A percentile compares a stretch with the other conserved stretches of the same genome.
phyloP scores from a whole-genome alignment of 2,888 invertebrate species.

The Cephus pygmeus region DNA sequence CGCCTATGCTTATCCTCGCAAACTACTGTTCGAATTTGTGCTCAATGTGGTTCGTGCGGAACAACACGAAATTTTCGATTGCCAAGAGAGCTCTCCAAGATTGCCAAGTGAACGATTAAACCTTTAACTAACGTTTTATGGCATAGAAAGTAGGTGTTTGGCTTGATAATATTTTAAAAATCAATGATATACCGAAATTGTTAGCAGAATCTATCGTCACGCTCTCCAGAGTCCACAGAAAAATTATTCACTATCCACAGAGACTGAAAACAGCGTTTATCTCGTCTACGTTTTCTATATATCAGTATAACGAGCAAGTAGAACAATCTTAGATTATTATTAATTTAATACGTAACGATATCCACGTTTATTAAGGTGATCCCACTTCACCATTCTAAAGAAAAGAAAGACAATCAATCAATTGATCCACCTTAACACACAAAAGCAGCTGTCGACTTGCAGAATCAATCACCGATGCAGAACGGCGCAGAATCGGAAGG shows the following conservation, averaged over 20 bases:
- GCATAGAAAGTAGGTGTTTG: neutral
- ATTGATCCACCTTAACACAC: conserved; percentile 56
- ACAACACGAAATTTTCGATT: neutral
- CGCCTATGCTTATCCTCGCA: neutral
- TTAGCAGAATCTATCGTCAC: no score
- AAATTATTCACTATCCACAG: no score
- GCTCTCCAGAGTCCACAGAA: no score
- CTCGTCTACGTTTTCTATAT: neutral
- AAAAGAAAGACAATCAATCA: neutral
- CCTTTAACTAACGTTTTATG: neutral
- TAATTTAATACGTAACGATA: neutral
- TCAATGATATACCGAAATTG: no score
- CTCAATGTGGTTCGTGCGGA: neutral
- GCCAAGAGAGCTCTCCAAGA: neutral
- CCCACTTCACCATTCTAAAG: neutral
- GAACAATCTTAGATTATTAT: neutral
- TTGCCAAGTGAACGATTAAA: neutral
- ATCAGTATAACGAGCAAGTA: neutral
- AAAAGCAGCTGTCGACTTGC: conserved; percentile 81
- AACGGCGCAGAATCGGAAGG: conserved; percentile 85
- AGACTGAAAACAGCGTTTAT: neutral
- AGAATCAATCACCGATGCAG: conserved; percentile 84
- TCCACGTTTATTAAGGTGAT: neutral
- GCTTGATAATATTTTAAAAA: no score
- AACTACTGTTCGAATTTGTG: neutral